These are phyloP conservation scores for Pedionomus torquatus DNA, from an alignment of 2,113 vertebrate genomes.

Conservation along the genomic window DNA sequence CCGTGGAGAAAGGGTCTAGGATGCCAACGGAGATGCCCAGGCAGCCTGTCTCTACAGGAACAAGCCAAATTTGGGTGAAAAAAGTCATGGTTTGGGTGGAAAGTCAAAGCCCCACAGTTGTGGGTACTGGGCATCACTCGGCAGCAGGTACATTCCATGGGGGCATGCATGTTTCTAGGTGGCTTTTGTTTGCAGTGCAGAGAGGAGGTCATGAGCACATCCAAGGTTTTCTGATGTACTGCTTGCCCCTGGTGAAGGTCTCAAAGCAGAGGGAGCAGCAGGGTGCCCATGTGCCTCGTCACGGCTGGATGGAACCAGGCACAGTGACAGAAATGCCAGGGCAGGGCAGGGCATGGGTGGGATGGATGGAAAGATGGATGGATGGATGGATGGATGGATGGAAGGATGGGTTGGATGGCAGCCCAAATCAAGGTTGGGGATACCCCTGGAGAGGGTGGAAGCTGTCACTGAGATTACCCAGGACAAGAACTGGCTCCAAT, in stretches of 20 bases:
- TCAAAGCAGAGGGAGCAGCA: background rate
- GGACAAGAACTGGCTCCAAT: background rate
- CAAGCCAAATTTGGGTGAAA: background rate
- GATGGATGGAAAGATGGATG: background rate
- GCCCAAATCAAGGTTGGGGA: background rate
- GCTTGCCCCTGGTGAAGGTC: background rate
- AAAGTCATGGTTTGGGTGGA: background rate
- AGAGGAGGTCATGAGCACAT: background rate
- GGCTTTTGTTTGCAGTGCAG: background rate
- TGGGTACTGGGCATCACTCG: rapidly evolving
- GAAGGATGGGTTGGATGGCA: background rate
- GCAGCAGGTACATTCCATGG: rapidly evolving
- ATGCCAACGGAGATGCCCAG: background rate
- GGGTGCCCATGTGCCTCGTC: rapidly evolving
- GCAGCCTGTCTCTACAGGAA: background rate
- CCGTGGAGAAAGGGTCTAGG: rapidly evolving
- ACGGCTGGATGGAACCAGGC: rapidly evolving
- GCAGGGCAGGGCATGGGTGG: background rate
- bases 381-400: background rate
- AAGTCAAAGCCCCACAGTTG: background rate
- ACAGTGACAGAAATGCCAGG: background rate
- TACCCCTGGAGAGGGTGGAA: background rate
- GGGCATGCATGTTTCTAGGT: rapidly evolving
- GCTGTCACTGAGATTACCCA: background rate
- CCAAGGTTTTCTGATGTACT: rapidly evolving